These are phyloP conservation scores for Pissodes strobi DNA, from an alignment of 1,140 invertebrate species.

Conservation along the genomic window DNA sequence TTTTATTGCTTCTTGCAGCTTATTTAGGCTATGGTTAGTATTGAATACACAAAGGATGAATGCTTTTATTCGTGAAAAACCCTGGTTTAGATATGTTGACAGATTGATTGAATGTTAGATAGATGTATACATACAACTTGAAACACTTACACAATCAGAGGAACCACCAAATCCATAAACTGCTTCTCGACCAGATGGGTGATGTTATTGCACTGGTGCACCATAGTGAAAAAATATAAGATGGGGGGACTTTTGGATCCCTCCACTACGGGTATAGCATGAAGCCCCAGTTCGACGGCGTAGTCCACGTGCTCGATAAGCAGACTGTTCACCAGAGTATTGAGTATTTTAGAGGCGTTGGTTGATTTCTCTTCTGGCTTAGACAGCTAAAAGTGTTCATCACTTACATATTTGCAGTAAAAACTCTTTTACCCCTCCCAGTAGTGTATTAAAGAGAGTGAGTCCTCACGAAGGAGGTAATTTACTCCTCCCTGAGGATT, in stretches of 20 bases:
- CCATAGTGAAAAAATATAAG: conserved; percentile 93
- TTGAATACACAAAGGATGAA: too few relatives aligned
- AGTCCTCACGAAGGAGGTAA: too few relatives aligned
- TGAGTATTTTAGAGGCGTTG: conserved; percentile 85
- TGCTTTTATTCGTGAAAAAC: too few relatives aligned
- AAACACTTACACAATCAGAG: conserved; percentile 83
- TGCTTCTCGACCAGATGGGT: conserved; percentile 95
- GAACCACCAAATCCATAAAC: conserved; percentile 87
- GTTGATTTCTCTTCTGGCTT: conserved; percentile 74
- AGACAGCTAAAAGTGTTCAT: conserved; percentile 81
- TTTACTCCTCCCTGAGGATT: too few relatives aligned
- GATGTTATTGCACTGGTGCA: conserved; percentile 93
- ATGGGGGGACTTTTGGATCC: conserved; percentile 74
- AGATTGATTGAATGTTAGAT: too few relatives aligned
- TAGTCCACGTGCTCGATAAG: conserved; percentile 95
- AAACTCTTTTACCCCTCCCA: too few relatives aligned
- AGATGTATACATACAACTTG: background rate
- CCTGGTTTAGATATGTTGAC: too few relatives aligned
- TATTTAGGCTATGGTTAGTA: too few relatives aligned
- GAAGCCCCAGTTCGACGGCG: conserved; percentile 90
- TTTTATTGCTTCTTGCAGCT: too few relatives aligned
- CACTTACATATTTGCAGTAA: too few relatives aligned
- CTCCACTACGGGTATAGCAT: conserved; percentile 89
- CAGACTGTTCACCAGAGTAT: conserved; percentile 84
- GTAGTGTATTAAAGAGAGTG: too few relatives aligned